These are phyloP conservation scores for Neopelma chrysocephalum DNA, from an alignment of 2,797 vertebrate species.

Conservation along the genomic window DNA sequence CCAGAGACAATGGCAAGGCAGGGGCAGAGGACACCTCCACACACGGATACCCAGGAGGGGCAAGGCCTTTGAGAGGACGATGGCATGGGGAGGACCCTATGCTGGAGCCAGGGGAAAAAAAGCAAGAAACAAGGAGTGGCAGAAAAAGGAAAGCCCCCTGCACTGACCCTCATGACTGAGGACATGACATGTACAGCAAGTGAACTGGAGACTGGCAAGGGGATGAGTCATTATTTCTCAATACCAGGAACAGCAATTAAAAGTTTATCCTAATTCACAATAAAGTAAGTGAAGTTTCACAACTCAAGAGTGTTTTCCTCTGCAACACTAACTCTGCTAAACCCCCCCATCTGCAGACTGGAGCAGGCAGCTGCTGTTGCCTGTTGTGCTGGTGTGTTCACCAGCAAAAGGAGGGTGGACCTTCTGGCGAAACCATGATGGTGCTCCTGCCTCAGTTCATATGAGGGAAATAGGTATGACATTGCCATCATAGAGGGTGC, in stretches of 20 bases:
- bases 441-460: neutral
- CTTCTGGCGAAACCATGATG: rapidly evolving
- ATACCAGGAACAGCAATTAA: neutral
- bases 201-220: neutral
- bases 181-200: too few relatives aligned
- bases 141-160: neutral
- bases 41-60: neutral
- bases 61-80: neutral
- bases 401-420: neutral
- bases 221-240: neutral
- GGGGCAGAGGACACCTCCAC: rapidly evolving
- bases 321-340: neutral
- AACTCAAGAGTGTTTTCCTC: neutral
- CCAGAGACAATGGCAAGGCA: neutral
- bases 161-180: neutral
- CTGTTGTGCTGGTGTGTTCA: neutral
- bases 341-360: neutral
- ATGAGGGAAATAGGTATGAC: neutral
- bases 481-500: neutral
- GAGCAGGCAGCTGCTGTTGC: neutral
- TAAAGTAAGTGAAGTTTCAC: neutral
- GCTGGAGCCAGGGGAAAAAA: neutral
- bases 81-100: rapidly evolving
- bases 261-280: neutral
- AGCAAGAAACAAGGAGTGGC: neutral